These are phyloP conservation scores for Manis crassicaudata DNA, from an alignment of 2,797 vertebrate genomes.

Conservation along the genomic window DNA sequence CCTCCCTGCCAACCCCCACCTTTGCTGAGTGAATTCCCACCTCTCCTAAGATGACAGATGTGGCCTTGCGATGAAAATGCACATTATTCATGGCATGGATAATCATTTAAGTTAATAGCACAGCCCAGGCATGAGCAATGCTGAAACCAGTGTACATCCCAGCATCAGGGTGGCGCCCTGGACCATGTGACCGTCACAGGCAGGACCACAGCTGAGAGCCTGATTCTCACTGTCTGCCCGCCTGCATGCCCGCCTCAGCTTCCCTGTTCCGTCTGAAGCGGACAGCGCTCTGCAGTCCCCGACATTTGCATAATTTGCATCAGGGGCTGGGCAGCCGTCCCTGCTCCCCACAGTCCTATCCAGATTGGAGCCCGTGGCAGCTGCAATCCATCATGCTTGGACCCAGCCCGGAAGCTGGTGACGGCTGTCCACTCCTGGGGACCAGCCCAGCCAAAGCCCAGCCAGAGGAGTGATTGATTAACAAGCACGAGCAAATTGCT, in stretches of 20 bases:
- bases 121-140: fast-evolving
- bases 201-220: not conserved
- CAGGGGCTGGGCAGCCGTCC: not conserved
- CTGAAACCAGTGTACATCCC: fast-evolving
- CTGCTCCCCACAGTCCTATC: not conserved
- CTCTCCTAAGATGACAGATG: fast-evolving
- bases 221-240: not conserved
- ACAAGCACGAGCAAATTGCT: not conserved
- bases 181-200: too few species aligned
- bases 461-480: slow-evolving; percentile 34
- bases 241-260: fast-evolving
- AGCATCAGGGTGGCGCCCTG: fast-evolving
- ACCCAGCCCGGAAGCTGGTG: fast-evolving
- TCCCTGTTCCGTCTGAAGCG: fast-evolving
- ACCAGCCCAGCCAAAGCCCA: not conserved
- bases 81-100: fast-evolving
- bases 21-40: too few species aligned
- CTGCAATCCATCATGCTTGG: slow-evolving; percentile 59
- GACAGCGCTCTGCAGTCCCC: fast-evolving
- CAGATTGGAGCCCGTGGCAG: slow-evolving; percentile 47
- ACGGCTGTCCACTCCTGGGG: slow-evolving; percentile 7
- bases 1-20: fast-evolving
- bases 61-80: fast-evolving
- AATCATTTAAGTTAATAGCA: fast-evolving
- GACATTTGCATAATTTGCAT: not conserved